These are phyloP conservation scores for Drosophila fungiperda DNA, from an alignment of 2,888 invertebrate genomes.

Conservation along the genomic window DNA sequence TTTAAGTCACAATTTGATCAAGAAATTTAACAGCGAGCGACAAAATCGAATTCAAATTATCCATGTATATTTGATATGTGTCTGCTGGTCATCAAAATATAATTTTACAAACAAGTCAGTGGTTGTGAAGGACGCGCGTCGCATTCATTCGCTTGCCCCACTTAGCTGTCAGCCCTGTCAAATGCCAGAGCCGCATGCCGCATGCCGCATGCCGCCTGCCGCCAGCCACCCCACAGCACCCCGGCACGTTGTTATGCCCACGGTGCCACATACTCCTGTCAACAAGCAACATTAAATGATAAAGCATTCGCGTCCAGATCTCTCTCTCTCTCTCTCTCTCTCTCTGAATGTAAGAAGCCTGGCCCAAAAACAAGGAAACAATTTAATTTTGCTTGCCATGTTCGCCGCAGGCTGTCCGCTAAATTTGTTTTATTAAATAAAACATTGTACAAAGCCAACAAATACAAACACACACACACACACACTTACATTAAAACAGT, in stretches of 20 bases:
- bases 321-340: neutral
- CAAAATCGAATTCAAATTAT: constrained; percentile 10
- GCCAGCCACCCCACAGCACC: neutral
- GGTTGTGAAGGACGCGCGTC: constrained; percentile 21
- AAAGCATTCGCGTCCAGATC: constrained; percentile 73
- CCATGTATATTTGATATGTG: constrained; percentile 55
- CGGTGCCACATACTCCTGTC: constrained; percentile 52
- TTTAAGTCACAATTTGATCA: constrained; percentile 9
- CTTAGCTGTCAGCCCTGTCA: constrained; percentile 66
- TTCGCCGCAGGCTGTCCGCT: constrained; percentile 75
- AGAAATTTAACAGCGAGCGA: neutral
- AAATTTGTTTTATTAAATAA: constrained; percentile 80
- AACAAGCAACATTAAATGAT: constrained; percentile 68
- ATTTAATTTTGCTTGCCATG: constrained; percentile 78
- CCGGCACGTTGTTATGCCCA: constrained; percentile 1
- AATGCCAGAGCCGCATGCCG: constrained; percentile 41
- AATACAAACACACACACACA: constrained; percentile 26
- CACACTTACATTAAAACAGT: constrained; percentile 21
- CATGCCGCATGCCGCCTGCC: neutral
- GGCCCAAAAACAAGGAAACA: constrained; percentile 67
- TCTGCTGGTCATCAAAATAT: constrained; percentile 65
- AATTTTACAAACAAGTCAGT: constrained; percentile 48
- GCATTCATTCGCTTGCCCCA: constrained; percentile 10
- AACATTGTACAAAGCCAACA: constrained; percentile 62
- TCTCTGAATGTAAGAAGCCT: constrained; percentile 24